phyloP scores from a whole-genome alignment of 2,797 vertebrate species.

The Merluccius polli region DNA sequence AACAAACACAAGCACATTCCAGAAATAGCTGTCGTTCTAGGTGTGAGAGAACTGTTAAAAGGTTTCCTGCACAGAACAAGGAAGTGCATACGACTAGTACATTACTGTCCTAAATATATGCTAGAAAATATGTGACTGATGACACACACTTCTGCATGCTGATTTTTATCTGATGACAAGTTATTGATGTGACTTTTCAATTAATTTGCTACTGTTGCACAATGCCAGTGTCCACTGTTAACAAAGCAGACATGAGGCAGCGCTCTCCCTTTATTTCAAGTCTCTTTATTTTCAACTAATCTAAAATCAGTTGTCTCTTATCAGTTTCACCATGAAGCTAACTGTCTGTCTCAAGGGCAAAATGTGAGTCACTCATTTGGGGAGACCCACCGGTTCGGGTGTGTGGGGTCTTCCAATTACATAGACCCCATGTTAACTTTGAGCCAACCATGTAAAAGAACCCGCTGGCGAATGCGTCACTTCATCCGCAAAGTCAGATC shows the following conservation, averaged over 20 bases:
- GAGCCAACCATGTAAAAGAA: no score
- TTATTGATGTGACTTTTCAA: not conserved
- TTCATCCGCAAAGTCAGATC: no score
- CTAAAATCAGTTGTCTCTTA: no score
- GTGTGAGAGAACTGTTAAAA: not conserved
- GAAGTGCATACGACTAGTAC: not conserved
- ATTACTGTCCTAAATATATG: not conserved
- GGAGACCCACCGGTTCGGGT: no score
- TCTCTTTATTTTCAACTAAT: no score
- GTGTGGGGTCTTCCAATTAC: no score
- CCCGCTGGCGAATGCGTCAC: no score
- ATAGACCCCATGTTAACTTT: no score
- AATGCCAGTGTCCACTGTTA: not conserved
- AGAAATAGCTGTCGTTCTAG: not conserved
- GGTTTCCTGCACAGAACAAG: not conserved
- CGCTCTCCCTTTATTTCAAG: not conserved
- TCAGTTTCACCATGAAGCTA: no score
- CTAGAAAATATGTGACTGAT: no score
- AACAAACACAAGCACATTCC: slow-evolving; percentile 2
- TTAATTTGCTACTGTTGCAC: not conserved
- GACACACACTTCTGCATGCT: slow-evolving; percentile 55
- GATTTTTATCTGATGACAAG: not conserved
- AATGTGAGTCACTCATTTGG: no score
- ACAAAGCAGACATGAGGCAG: not conserved
- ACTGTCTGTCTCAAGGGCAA: no score